Conservation (phyloP, 2,888 invertebrate genomes). For the Cephus sareptanus region DNA sequence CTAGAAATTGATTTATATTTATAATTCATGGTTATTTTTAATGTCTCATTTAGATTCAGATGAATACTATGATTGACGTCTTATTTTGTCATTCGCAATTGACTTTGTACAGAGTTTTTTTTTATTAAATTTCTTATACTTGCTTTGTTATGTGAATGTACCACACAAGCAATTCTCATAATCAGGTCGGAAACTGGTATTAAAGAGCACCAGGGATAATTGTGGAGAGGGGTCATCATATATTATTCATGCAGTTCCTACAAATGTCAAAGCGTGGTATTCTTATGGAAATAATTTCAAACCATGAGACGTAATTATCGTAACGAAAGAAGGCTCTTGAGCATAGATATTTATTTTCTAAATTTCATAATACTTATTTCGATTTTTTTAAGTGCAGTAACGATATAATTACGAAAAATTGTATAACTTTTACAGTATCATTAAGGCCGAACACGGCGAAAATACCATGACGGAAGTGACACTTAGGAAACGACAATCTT, state of each 20-base stretch:
- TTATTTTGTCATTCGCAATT: neutral
- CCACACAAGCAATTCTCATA: neutral
- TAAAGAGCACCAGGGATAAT: neutral
- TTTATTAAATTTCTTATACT: neutral
- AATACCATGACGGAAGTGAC: neutral
- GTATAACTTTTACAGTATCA: neutral
- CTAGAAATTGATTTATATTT: neutral
- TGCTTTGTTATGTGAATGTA: neutral
- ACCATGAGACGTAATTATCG: neutral
- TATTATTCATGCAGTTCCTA: neutral
- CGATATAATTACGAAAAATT: neutral
- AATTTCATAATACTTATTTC: neutral
- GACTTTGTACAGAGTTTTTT: neutral
- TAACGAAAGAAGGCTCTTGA: neutral
- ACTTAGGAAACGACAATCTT: neutral
- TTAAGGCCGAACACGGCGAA: neutral
- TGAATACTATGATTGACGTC: neutral
- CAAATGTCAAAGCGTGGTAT: neutral
- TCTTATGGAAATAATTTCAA: neutral
- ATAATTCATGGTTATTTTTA: neutral
- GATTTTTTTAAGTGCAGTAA: neutral
- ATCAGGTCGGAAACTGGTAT: neutral
- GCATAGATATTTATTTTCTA: neutral
- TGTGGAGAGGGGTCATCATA: neutral
- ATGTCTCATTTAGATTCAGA: neutral